Conservation (phyloP, 2,113 vertebrate species). For the Amazona guildingii region DNA sequence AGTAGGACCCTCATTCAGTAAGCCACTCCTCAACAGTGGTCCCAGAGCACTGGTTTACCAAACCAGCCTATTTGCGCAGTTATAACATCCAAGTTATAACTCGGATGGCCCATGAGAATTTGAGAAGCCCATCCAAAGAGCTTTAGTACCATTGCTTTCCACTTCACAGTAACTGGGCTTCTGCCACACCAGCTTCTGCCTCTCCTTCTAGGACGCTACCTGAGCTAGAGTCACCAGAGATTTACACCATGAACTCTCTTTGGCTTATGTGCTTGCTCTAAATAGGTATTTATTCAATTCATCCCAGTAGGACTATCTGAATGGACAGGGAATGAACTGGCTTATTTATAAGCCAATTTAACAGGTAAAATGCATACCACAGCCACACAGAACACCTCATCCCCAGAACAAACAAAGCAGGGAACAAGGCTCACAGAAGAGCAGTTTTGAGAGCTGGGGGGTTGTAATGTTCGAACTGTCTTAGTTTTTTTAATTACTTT, state of each 20-base stretch:
- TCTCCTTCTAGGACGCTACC: background rate
- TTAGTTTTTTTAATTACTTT: background rate
- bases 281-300: background rate
- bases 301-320: background rate
- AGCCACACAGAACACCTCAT: fast-evolving
- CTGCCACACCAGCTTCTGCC: background rate
- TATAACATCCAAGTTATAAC: background rate
- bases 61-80: background rate
- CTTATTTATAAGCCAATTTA: background rate
- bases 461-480: background rate
- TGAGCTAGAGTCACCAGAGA: background rate
- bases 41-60: background rate
- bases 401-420: background rate
- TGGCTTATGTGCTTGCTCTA: background rate
- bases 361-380: background rate
- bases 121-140: background rate
- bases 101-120: background rate
- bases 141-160: background rate
- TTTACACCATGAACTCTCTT: background rate
- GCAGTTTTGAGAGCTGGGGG: background rate
- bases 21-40: fast-evolving
- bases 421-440: background rate
- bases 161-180: background rate
- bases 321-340: background rate
- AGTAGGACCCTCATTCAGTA: background rate